Evolutionary conservation across 2,113 vertebrate genomes (phyloP).

Genomic region (Muntiacus muntjak): DNA sequence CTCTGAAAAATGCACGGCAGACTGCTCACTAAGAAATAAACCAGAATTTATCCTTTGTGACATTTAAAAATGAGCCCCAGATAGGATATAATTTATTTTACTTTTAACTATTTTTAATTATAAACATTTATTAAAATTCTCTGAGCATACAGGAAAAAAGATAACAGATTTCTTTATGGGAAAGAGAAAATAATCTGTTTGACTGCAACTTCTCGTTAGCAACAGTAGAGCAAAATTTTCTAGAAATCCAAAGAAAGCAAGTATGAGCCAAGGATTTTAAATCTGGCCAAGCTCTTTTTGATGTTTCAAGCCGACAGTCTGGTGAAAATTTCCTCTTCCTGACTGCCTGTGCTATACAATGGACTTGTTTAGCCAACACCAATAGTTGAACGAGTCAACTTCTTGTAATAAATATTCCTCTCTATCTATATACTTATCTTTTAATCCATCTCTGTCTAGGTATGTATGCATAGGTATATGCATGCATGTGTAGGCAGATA

Average conservation of each 20-base stretch:
- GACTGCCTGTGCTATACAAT: neutral
- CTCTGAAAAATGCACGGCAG: neutral
- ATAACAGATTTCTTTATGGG: neutral
- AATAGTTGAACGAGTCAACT: neutral
- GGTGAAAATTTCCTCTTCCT: neutral
- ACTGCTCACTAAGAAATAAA: slow-evolving; percentile 18
- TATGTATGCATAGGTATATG: neutral
- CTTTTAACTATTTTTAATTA: neutral
- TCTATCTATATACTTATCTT: neutral
- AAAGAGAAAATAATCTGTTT: neutral
- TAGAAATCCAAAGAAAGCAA: neutral
- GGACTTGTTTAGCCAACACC: neutral
- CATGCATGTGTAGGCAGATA: neutral
- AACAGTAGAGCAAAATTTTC: neutral
- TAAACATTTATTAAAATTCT: neutral
- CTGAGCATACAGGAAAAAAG: neutral
- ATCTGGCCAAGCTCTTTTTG: neutral
- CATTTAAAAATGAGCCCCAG: neutral
- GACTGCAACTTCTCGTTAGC: neutral
- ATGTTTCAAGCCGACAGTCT: neutral
- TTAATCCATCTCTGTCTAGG: neutral
- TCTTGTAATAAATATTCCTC: neutral
- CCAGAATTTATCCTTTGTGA: neutral
- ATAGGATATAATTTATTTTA: neutral
- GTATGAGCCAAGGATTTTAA: neutral